Base-by-base conservation (phyloP, 2,113 vertebrate genomes). In the Bubo blakistoni region DNA sequence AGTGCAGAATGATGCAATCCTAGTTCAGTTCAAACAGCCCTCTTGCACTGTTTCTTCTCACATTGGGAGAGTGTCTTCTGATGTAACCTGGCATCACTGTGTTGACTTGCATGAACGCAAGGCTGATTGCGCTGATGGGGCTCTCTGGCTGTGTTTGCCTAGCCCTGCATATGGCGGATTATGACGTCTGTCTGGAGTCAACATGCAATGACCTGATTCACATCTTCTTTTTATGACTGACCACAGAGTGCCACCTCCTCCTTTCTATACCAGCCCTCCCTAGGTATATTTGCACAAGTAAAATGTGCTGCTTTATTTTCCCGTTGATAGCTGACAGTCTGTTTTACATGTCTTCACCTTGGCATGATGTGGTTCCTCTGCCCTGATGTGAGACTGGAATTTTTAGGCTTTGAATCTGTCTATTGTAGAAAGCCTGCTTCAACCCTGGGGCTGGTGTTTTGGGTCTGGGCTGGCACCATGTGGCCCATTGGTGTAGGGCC, bases 281-380 rank as follows among this genome's bases (percentile, higher is more conserved):
- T 95, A 42, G 47, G 71, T 83, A 30, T 96, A 86, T 96, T 95
- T 96, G 79, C 72, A 66, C 92, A 93, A 91, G 52, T 69, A 2
- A 13, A 24, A 57, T 46, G 20, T 57, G 46, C 63, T 76, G 24
- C 51, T 67, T 80, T 49, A 29, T 91, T 82, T 88, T 57, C 7
- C 73, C 22, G 12, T 25, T 2, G 10, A 25, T n/a, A 34, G 22
- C 51, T 83, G 51, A 38, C 2, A 0, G n/a, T 42, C 27, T 55
- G 25, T 4, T 55, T 76, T 59, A 40, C 26, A 40, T 59, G 40
- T 49, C 92, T 90, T 79, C n/a, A 32, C 25, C 46, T 88, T 30
- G 25, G 32, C 0, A 0, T 46, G 40, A 46, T 1, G 3, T 34
- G 6, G 10, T 30, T 90, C 40, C 30, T 54, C 44, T 88, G 49